phyloP scores from a whole-genome alignment of 2,888 invertebrate genomes.

The Stenolophus ochropezus region DNA sequence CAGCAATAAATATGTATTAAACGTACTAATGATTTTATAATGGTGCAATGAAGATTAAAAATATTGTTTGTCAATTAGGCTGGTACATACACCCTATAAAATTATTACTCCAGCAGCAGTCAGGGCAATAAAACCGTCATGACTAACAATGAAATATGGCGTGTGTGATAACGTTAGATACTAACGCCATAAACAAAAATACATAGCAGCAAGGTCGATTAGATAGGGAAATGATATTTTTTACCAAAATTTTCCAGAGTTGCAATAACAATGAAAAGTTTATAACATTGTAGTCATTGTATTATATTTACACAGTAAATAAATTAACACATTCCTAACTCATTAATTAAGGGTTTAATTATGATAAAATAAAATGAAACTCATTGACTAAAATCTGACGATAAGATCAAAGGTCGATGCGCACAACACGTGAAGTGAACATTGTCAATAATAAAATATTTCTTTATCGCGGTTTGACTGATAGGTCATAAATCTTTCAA shows the following conservation, averaged over 20 bases:
- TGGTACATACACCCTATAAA: background rate
- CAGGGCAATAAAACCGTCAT: background rate
- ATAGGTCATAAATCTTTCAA: slow-evolving; percentile 52
- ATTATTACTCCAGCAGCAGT: background rate
- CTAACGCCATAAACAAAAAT: background rate
- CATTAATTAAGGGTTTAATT: too few relatives aligned
- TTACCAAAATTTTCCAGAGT: too few relatives aligned
- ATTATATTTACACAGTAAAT: too few relatives aligned
- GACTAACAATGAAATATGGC: background rate
- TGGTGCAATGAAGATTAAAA: background rate
- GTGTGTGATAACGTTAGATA: background rate
- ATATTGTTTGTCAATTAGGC: background rate
- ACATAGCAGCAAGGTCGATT: background rate
- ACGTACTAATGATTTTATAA: background rate
- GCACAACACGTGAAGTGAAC: background rate
- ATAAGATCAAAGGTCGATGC: background rate
- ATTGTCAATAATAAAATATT: slow-evolving; percentile 21
- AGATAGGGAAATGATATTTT: background rate
- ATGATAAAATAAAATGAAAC: too few relatives aligned
- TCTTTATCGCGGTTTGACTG: slow-evolving; percentile 33
- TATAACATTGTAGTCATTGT: too few relatives aligned
- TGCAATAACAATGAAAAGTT: too few relatives aligned
- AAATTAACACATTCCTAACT: too few relatives aligned
- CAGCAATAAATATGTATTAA: too few relatives aligned
- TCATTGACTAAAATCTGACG: background rate